These are phyloP conservation scores for Erebia aethiops DNA, from an alignment of 2,888 invertebrate genomes.

Conservation along the genomic window DNA sequence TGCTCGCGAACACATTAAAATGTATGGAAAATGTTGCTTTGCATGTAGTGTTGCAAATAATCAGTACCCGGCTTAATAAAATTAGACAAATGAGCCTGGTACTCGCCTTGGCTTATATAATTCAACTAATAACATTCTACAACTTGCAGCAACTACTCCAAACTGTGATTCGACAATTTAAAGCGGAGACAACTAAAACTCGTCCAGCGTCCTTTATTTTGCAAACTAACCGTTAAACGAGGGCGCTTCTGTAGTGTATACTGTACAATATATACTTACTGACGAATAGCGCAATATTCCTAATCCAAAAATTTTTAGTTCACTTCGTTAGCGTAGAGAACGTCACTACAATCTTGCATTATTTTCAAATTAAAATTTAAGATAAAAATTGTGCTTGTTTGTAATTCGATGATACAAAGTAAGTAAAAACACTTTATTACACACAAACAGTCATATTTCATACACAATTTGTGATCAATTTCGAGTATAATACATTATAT, in stretches of 20 bases:
- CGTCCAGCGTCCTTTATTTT: constrained; percentile 28
- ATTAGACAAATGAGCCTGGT: constrained; percentile 15
- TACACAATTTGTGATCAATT: too few species aligned
- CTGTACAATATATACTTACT: not conserved
- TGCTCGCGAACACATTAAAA: not conserved
- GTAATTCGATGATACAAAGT: too few species aligned
- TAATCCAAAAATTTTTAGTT: too few species aligned
- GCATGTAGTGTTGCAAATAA: not conserved
- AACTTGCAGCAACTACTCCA: constrained; percentile 27
- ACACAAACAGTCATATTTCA: too few species aligned
- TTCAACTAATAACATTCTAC: constrained; percentile 21
- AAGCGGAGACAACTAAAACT: constrained; percentile 33
- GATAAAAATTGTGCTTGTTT: too few species aligned
- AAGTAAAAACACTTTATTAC: too few species aligned
- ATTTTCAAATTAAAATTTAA: too few species aligned
- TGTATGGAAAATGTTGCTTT: not conserved
- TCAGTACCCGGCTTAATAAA: not conserved
- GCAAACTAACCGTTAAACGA: constrained; percentile 31
- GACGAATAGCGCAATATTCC: not conserved
- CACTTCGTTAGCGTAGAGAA: too few species aligned
- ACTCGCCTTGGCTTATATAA: constrained; percentile 23
- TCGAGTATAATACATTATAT: too few species aligned
- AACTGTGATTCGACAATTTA: constrained; percentile 30
- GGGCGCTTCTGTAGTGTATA: not conserved
- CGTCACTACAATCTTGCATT: too few species aligned